Percentiles rank a stretch among this genome's conserved stretches.
phyloP scores from a whole-genome alignment of 2,113 vertebrate species.

The Paralichthys olivaceus region DNA sequence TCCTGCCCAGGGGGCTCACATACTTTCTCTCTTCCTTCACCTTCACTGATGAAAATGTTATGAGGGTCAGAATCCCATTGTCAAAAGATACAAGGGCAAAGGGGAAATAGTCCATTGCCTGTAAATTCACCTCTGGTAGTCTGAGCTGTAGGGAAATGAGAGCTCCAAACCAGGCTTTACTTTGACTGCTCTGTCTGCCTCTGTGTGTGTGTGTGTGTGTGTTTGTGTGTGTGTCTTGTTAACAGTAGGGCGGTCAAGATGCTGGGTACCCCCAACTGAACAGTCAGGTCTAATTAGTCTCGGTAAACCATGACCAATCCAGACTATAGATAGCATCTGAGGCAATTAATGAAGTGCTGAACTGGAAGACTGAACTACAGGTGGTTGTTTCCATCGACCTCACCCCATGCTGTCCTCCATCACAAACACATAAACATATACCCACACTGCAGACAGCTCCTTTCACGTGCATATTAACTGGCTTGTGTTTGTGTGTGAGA shows the following conservation, averaged over 20 bases:
- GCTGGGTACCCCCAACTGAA: constrained; percentile 4
- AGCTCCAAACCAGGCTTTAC: constrained; percentile 1
- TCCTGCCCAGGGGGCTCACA: neutral
- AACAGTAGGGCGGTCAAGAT: neutral
- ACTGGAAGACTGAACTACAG: constrained; percentile 6
- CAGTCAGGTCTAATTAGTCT: constrained; percentile 17
- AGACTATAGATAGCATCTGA: constrained; percentile 12
- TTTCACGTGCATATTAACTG: constrained; percentile 11
- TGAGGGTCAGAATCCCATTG: constrained; percentile 1
- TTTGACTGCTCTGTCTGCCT: neutral
- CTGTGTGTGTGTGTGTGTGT: neutral
- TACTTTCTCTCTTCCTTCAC: neutral
- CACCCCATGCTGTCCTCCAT: neutral
- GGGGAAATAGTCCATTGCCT: neutral
- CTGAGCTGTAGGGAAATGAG: constrained; percentile 8
- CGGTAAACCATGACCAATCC: constrained; percentile 29
- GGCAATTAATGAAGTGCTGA: constrained; percentile 25
- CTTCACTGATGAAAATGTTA: neutral
- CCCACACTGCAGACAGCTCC: neutral
- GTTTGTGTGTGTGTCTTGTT: neutral
- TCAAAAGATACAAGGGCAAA: neutral
- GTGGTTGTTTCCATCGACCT: neutral
- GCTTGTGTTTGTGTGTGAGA: neutral
- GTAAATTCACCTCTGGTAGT: constrained; percentile 8
- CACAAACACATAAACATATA: neutral